Percentiles rank a stretch among this genome's conserved stretches.
phyloP scores from a whole-genome alignment of 2,797 vertebrate species.

The Cossypha heuglini region DNA sequence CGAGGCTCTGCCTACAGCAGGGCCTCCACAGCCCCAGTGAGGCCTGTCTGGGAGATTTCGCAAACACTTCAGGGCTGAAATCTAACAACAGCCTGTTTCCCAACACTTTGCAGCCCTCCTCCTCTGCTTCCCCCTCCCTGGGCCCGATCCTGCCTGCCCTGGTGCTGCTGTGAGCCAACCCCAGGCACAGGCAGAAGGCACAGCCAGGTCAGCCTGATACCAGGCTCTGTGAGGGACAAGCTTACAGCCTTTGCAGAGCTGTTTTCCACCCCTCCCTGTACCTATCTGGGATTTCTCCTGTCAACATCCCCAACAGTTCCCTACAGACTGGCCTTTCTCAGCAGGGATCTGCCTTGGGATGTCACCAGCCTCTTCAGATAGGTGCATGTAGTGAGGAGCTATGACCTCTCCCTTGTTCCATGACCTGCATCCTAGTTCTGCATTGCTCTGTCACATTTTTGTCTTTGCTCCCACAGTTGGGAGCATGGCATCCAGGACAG shows the following conservation, averaged over 20 bases:
- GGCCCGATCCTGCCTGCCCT: background rate
- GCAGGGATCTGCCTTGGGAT: background rate
- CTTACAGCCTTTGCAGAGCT: background rate
- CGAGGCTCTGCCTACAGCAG: background rate
- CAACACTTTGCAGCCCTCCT: constrained; percentile 29
- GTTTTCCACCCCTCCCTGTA: constrained; percentile 14
- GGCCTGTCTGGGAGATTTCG: constrained; percentile 56
- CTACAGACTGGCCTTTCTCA: constrained; percentile 12
- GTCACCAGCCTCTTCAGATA: constrained; percentile 45
- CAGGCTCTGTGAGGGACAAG: background rate
- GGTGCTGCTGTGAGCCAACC: background rate
- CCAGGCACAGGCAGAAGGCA: background rate
- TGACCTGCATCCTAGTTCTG: background rate
- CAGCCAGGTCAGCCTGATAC: background rate
- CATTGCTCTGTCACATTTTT: rapidly evolving
- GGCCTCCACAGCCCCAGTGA: background rate
- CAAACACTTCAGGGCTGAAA: constrained; percentile 59
- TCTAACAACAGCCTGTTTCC: constrained; percentile 63
- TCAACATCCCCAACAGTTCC: background rate
- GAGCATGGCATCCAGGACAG: background rate
- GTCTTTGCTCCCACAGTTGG: background rate
- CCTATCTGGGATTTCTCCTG: constrained; percentile 28
- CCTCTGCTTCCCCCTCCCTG: rapidly evolving
- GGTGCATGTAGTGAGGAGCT: background rate
- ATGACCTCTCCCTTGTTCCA: background rate